Evolutionary conservation across 2,797 vertebrate species (phyloP).

Genomic region (Melopsittacus undulatus): DNA sequence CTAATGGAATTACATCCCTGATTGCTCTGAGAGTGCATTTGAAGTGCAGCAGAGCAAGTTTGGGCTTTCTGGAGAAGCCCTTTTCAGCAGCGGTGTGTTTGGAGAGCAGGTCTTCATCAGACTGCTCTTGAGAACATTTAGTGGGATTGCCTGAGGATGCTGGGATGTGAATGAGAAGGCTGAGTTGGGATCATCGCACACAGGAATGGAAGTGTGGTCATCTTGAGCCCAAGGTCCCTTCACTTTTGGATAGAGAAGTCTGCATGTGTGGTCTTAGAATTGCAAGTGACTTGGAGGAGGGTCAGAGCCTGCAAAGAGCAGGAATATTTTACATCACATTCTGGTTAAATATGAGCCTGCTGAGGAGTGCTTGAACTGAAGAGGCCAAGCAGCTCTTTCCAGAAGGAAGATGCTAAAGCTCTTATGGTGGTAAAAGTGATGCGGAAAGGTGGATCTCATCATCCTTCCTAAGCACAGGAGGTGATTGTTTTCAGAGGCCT

Average conservation of each 20-base stretch:
- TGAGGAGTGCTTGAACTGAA: not conserved
- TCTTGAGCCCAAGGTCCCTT: not conserved
- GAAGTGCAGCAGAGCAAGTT: not conserved
- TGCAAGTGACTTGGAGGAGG: not conserved
- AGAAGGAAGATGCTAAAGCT: not conserved
- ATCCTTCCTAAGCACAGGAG: not conserved
- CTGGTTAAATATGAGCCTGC: not conserved
- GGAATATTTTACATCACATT: not conserved
- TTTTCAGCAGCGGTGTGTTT: rapidly evolving
- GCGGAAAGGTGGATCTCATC: rapidly evolving
- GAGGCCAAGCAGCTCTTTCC: not conserved
- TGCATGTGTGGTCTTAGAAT: rapidly evolving
- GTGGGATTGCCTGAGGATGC: not conserved
- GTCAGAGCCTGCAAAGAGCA: not conserved
- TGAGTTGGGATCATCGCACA: not conserved
- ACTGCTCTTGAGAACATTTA: not conserved
- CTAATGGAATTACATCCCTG: not conserved
- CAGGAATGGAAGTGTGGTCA: not conserved
- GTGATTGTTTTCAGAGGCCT: not conserved
- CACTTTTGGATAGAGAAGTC: not conserved
- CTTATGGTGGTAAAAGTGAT: rapidly evolving
- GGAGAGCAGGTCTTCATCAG: not conserved
- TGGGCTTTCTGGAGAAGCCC: not conserved
- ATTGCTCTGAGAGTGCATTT: not conserved
- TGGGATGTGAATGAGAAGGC: not conserved